Conservation (phyloP, 2,888 invertebrate species). For the Dolichopus griseipennis region DNA sequence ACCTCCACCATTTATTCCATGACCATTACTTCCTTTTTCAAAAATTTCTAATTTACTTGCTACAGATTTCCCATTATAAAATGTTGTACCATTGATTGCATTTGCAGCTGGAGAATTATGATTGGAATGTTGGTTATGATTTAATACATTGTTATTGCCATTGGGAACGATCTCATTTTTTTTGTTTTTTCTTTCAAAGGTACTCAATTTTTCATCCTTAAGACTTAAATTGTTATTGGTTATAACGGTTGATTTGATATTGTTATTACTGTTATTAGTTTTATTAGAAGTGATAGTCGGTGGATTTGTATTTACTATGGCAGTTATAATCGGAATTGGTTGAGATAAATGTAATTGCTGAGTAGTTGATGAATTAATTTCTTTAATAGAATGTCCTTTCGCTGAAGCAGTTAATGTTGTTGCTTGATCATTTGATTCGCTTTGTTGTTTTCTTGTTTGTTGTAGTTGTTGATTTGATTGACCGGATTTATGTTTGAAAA, state of each 20-base stretch:
- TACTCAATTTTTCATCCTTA: conserved; percentile 25
- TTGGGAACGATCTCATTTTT: conserved; percentile 29
- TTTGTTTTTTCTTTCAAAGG: conserved; percentile 35
- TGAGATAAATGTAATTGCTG: conserved; percentile 13
- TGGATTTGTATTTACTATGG: conserved; percentile 18
- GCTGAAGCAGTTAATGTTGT: background rate
- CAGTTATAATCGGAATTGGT: conserved; percentile 14
- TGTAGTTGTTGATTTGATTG: conserved; percentile 15
- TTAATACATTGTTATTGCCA: conserved; percentile 21
- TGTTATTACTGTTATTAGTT: conserved; percentile 15
- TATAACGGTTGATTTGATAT: conserved; percentile 19
- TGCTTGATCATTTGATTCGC: background rate
- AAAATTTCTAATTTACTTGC: conserved; percentile 39
- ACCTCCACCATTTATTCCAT: background rate
- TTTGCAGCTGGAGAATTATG: background rate
- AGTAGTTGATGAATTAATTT: background rate
- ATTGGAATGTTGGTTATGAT: background rate
- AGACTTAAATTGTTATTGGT: conserved; percentile 8
- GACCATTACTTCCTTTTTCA: conserved; percentile 26
- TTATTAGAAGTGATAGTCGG: conserved; percentile 18
- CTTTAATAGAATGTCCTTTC: background rate
- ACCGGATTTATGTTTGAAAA: conserved; percentile 9
- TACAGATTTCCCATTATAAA: conserved; percentile 19
- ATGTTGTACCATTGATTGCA: background rate
- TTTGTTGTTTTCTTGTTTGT: conserved; percentile 7